Evolutionary conservation across 2,113 vertebrate genomes (phyloP).

Genomic region (Sebastes schlegelii): DNA sequence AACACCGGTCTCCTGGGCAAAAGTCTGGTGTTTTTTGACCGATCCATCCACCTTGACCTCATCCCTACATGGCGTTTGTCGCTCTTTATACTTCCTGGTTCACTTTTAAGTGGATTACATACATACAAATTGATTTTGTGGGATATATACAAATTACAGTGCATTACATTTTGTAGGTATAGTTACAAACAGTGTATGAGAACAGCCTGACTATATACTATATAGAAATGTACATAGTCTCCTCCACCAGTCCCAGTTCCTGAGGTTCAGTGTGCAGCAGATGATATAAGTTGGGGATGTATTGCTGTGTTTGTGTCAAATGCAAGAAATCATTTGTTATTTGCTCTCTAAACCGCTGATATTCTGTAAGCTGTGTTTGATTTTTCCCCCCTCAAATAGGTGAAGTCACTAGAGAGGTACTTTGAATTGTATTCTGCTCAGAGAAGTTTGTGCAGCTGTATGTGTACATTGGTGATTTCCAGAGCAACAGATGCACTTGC

Average conservation of each 20-base stretch:
- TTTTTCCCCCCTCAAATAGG: neutral
- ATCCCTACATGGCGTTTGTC: too few relatives aligned
- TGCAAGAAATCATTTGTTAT: neutral
- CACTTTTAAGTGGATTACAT: too few relatives aligned
- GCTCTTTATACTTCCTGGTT: too few relatives aligned
- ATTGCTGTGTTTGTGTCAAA: neutral
- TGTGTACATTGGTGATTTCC: slow-evolving; percentile 18
- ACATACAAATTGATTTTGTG: too few relatives aligned
- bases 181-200: too few relatives aligned
- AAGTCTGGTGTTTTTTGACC: too few relatives aligned
- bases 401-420: slow-evolving; percentile 8
- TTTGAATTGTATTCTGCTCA: slow-evolving; percentile 4
- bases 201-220: too few relatives aligned
- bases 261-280: neutral
- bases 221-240: too few relatives aligned
- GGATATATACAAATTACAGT: too few relatives aligned
- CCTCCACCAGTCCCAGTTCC: neutral
- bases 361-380: neutral
- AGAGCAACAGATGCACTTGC: slow-evolving; percentile 53
- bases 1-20: too few relatives aligned
- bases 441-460: neutral
- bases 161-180: too few relatives aligned
- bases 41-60: too few relatives aligned
- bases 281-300: neutral
- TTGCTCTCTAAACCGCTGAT: slow-evolving; percentile 4